These are phyloP conservation scores for Apocrypta bakeri DNA, from an alignment of 1,140 invertebrate species.

Conservation along the genomic window DNA sequence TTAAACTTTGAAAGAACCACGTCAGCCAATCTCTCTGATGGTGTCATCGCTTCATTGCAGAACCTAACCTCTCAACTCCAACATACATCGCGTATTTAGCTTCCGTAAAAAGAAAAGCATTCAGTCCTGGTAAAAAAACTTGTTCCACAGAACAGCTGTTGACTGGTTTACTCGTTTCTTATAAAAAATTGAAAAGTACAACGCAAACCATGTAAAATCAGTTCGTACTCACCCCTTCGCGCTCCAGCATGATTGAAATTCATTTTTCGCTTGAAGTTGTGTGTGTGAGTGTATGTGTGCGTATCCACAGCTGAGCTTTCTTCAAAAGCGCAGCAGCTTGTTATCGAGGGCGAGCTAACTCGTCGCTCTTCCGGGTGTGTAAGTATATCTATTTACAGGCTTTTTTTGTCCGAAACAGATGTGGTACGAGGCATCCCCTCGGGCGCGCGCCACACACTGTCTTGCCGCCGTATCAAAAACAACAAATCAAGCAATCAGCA, in stretches of 20 bases:
- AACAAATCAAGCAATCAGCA: conserved; percentile 16
- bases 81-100: not conserved
- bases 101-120: not conserved
- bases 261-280: conserved; percentile 58
- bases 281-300: not conserved
- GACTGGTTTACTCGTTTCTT: not conserved
- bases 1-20: conserved; percentile 14
- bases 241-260: conserved; percentile 70
- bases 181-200: not conserved
- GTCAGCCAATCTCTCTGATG: not conserved
- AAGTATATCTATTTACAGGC: not conserved
- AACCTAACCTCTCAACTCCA: conserved; percentile 40
- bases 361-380: not conserved
- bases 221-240: conserved; percentile 65
- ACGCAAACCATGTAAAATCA: not conserved
- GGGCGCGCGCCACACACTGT: not conserved
- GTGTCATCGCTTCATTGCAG: not conserved
- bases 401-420: not conserved
- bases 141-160: not conserved
- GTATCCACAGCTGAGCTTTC: not conserved
- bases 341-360: not conserved
- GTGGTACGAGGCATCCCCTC: not conserved
- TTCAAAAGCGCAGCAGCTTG: not conserved
- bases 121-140: not conserved
- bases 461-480: conserved; percentile 8